These are phyloP conservation scores for Deladenus siricidicola DNA, from an alignment of 2,888 invertebrate genomes.

Conservation along the genomic window DNA sequence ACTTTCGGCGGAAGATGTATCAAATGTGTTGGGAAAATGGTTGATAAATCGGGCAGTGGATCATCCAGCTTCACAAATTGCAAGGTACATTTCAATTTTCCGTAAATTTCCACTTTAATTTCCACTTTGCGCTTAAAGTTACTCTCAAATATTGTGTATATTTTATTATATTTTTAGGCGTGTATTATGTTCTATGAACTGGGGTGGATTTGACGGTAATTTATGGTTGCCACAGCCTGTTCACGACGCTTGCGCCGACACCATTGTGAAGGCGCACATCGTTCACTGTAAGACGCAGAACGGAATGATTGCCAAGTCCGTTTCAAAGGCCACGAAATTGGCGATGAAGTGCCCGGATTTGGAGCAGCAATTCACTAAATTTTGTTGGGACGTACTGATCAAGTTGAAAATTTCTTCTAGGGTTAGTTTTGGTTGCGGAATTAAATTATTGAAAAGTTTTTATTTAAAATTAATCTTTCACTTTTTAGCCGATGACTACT, in stretches of 20 bases:
- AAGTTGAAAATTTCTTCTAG: slow-evolving; percentile 41
- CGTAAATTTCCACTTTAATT: not conserved
- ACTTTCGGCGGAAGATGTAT: slow-evolving; percentile 33
- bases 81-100: slow-evolving; percentile 24
- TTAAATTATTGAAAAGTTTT: slow-evolving; percentile 10
- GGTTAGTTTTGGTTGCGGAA: slow-evolving; percentile 16
- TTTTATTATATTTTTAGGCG: not conserved
- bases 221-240: slow-evolving; percentile 42
- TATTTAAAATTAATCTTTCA: no score
- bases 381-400: slow-evolving; percentile 51
- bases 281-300: slow-evolving; percentile 46
- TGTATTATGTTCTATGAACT: slow-evolving; percentile 13
- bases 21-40: slow-evolving; percentile 46
- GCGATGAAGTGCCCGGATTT: slow-evolving; percentile 43
- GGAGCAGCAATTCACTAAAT: slow-evolving; percentile 48
- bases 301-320: slow-evolving; percentile 44
- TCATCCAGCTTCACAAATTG: slow-evolving; percentile 42
- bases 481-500: not conserved
- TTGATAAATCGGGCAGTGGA: slow-evolving; percentile 41
- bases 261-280: slow-evolving; percentile 47
- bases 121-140: not conserved
- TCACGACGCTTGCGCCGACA: slow-evolving; percentile 42
- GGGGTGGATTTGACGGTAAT: slow-evolving; percentile 5
- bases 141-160: not conserved
- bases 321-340: slow-evolving; percentile 43